Conservation (phyloP, 2,113 vertebrate species). For the Sander lucioperca region DNA sequence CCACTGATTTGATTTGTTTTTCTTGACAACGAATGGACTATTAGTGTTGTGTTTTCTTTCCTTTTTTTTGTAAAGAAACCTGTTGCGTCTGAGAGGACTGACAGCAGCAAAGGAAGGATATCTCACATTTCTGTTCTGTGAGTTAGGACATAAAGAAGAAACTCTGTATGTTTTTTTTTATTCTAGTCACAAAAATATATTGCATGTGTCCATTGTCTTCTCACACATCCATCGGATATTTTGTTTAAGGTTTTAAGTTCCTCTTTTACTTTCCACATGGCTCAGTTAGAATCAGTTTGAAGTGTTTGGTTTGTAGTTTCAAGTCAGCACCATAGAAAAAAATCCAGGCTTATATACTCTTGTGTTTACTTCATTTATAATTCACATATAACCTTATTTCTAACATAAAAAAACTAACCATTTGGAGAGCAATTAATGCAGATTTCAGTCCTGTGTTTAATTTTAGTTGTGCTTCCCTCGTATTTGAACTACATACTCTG, state of each 20-base stretch:
- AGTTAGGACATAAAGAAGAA: not conserved
- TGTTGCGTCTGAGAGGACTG: constrained; percentile 1
- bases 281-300: not conserved
- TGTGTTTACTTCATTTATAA: not conserved
- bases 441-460: not conserved
- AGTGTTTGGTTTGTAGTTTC: not conserved
- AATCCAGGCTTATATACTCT: not conserved
- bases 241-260: not conserved
- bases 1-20: not conserved
- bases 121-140: not conserved
- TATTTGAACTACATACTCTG: not conserved
- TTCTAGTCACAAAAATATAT: not conserved
- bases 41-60: not conserved
- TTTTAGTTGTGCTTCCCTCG: not conserved
- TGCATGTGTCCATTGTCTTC: not conserved
- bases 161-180: not conserved
- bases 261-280: not conserved
- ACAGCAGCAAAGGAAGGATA: not conserved
- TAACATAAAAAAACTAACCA: not conserved
- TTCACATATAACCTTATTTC: not conserved
- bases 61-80: not conserved
- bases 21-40: not conserved
- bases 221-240: not conserved
- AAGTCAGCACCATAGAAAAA: not conserved
- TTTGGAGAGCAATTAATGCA: not conserved